Percentiles rank a stretch among this genome's conserved stretches.
These are phyloP conservation scores for Aphelinus certus DNA, from an alignment of 1,140 invertebrate genomes.

Conservation along the genomic window DNA sequence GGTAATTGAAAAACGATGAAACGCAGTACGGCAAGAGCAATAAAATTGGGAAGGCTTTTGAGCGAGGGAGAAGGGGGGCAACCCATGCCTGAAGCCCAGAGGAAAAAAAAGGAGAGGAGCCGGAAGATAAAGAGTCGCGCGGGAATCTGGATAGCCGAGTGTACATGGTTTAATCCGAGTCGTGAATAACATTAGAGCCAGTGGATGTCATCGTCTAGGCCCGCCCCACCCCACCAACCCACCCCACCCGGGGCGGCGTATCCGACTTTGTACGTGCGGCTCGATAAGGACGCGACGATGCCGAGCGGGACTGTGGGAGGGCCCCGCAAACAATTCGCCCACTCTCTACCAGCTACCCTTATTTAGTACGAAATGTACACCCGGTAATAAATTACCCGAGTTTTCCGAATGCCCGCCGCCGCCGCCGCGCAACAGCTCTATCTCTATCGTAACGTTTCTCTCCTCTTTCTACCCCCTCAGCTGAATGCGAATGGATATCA, in stretches of 20 bases:
- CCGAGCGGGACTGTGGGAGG: conserved; percentile 10
- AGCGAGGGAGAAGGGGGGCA: too few relatives aligned
- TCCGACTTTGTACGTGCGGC: conserved; percentile 15
- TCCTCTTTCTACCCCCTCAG: not conserved
- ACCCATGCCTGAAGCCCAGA: too few relatives aligned
- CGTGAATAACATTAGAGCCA: conserved; percentile 55
- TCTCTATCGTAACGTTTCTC: conserved; percentile 4
- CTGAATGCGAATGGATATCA: conserved; percentile 22
- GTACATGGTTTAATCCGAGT: conserved; percentile 56
- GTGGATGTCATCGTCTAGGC: conserved; percentile 33
- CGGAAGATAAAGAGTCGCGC: too few relatives aligned
- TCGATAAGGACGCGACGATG: conserved; percentile 42
- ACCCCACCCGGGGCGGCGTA: conserved; percentile 20
- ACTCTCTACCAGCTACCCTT: conserved; percentile 46
- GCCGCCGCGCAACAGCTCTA: conserved; percentile 1
- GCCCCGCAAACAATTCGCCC: conserved; percentile 47
- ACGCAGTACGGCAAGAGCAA: too few relatives aligned
- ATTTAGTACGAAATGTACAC: conserved; percentile 55
- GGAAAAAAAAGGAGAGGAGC: too few relatives aligned
- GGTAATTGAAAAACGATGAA: too few relatives aligned
- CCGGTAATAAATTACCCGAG: conserved; percentile 54
- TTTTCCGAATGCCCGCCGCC: conserved; percentile 46
- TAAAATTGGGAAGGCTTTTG: too few relatives aligned
- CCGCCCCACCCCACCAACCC: conserved; percentile 24
- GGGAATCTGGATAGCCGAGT: conserved; percentile 16